A percentile compares a stretch with the other conserved stretches of the same genome.
Evolutionary conservation across 2,888 invertebrate species (phyloP).

Genomic region (Iselma pallidipennis): DNA sequence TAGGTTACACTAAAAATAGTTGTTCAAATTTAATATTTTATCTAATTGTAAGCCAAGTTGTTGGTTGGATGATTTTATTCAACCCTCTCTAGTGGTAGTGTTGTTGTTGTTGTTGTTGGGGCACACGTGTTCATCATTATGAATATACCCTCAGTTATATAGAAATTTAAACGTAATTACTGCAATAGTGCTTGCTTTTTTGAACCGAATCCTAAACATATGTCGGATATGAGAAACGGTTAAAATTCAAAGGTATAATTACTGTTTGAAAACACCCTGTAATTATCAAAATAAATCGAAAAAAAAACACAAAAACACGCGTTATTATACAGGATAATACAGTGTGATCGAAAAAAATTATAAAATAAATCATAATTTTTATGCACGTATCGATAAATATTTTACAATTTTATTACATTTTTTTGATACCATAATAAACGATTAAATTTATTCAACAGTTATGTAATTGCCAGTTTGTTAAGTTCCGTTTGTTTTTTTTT

Average conservation of each 20-base stretch:
- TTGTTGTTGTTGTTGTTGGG: background rate
- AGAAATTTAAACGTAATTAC: conserved; percentile 13
- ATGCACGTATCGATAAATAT: too few species aligned
- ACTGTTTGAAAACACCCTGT: conserved; percentile 16
- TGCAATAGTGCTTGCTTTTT: conserved; percentile 19
- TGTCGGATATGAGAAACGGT: conserved; percentile 14
- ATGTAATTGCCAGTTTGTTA: too few species aligned
- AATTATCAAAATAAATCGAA: conserved; percentile 7
- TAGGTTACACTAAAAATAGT: conserved; percentile 14
- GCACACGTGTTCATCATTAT: conserved; percentile 24
- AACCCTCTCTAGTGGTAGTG: background rate
- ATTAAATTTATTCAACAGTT: too few species aligned
- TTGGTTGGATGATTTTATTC: background rate
- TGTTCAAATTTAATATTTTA: background rate
- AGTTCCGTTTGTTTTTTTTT: background rate
- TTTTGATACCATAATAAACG: too few species aligned
- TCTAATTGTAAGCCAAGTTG: background rate
- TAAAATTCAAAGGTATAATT: conserved; percentile 23
- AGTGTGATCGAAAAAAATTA: too few species aligned
- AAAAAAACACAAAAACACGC: background rate
- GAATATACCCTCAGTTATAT: conserved; percentile 12
- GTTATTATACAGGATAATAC: too few species aligned
- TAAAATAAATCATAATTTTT: too few species aligned
- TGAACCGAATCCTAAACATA: conserved; percentile 14
- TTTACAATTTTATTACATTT: too few species aligned